Percentiles rank a stretch among this genome's conserved stretches.
Evolutionary conservation across 2,888 invertebrate genomes (phyloP).

Genomic region (Tipula unca): DNA sequence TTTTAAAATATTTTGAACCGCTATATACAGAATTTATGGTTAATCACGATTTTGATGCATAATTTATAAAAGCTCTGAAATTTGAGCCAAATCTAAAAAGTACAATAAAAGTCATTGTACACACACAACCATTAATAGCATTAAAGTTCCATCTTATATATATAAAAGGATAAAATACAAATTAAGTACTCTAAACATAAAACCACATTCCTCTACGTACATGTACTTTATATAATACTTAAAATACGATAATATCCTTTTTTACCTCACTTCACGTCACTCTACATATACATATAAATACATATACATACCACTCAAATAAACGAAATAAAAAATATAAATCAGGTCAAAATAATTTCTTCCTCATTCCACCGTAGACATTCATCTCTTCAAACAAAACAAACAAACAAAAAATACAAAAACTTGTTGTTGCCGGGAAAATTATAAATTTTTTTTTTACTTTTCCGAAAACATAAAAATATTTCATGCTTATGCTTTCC

Average conservation of each 20-base stretch:
- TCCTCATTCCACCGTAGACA: background rate
- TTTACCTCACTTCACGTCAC: constrained; percentile 14
- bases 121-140: background rate
- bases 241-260: background rate
- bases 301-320: background rate
- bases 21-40: too few species aligned
- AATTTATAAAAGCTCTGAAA: too few species aligned
- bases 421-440: background rate
- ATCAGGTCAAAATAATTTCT: constrained; percentile 3
- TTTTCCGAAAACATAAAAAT: background rate
- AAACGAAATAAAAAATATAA: background rate
- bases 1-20: too few species aligned
- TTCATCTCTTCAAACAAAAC: background rate
- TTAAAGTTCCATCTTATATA: background rate
- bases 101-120: too few species aligned
- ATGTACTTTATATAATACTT: background rate
- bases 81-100: too few species aligned
- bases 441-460: background rate
- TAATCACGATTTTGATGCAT: too few species aligned
- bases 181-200: background rate
- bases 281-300: too few species aligned
- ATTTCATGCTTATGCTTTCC: constrained; percentile 8
- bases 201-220: background rate
- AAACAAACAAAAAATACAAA: too few species aligned
- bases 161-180: background rate